phyloP scores from a whole-genome alignment of 2,888 invertebrate genomes.

The Drosophila colorata region DNA sequence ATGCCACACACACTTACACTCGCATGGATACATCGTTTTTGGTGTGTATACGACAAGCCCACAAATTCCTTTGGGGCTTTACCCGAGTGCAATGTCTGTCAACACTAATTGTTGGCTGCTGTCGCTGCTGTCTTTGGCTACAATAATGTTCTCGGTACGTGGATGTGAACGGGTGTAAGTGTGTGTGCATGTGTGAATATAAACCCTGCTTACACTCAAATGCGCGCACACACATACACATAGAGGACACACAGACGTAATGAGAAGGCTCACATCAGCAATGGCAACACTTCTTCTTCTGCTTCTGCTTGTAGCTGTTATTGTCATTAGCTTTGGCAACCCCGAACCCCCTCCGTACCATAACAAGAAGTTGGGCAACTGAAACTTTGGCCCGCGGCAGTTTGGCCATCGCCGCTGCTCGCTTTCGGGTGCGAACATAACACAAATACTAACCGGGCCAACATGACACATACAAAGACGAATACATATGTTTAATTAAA shows the following conservation, averaged over 20 bases:
- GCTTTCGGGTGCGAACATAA: conserved; percentile 50
- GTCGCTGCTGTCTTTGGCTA: conserved; percentile 65
- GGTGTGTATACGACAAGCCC: conserved; percentile 57
- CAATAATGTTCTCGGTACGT: conserved; percentile 63
- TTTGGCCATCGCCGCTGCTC: conserved; percentile 23
- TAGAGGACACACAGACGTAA: conserved; percentile 30
- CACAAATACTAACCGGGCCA: conserved; percentile 44
- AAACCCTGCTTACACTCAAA: conserved; percentile 51
- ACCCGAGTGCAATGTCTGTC: conserved; percentile 75
- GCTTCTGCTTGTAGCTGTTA: conserved; percentile 34
- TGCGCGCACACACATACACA: conserved; percentile 11
- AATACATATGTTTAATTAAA: conserved; percentile 69
- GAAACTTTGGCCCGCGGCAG: conserved; percentile 42
- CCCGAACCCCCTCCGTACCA: neutral
- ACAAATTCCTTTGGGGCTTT: conserved; percentile 69
- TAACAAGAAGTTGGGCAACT: conserved; percentile 29
- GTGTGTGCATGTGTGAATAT: conserved; percentile 25
- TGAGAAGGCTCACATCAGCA: conserved; percentile 51
- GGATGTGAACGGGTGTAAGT: conserved; percentile 28
- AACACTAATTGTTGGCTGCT: conserved; percentile 77
- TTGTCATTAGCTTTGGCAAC: conserved; percentile 63
- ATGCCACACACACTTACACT: neutral
- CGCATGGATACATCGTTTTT: conserved; percentile 10
- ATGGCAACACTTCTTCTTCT: conserved; percentile 25
- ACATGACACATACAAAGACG: conserved; percentile 29